A percentile compares a stretch with the other conserved stretches of the same genome.
Evolutionary conservation across 2,113 vertebrate species (phyloP).

Genomic region (Odontophorus gujanensis): DNA sequence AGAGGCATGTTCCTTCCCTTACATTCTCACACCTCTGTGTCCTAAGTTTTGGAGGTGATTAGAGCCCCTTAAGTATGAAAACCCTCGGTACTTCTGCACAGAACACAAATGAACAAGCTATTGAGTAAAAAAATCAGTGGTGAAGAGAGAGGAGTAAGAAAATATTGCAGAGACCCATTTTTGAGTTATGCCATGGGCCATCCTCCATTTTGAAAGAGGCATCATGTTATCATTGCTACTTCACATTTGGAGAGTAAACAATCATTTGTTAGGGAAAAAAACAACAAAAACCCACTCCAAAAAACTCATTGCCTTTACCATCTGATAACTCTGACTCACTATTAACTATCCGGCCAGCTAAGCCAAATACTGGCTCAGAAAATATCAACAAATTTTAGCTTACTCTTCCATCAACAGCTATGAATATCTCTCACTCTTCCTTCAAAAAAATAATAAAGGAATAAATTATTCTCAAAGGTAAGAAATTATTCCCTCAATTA

Average conservation of each 20-base stretch:
- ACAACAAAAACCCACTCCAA: too few species aligned
- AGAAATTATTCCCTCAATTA: background rate
- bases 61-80: background rate
- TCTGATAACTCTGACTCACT: background rate
- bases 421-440: background rate
- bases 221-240: background rate
- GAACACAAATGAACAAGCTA: background rate
- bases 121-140: background rate
- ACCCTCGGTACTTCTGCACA: background rate
- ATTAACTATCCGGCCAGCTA: background rate
- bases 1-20: background rate
- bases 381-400: background rate
- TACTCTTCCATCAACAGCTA: background rate
- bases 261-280: background rate
- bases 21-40: accelerated
- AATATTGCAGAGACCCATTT: background rate
- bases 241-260: background rate
- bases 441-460: background rate
- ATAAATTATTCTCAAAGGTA: background rate
- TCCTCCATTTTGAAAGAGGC: background rate
- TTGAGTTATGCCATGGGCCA: accelerated
- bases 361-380: background rate
- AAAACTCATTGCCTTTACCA: background rate
- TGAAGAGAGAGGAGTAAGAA: background rate
- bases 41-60: background rate